These are phyloP conservation scores for Streptopelia turtur DNA, from an alignment of 2,797 vertebrate genomes.

Conservation along the genomic window DNA sequence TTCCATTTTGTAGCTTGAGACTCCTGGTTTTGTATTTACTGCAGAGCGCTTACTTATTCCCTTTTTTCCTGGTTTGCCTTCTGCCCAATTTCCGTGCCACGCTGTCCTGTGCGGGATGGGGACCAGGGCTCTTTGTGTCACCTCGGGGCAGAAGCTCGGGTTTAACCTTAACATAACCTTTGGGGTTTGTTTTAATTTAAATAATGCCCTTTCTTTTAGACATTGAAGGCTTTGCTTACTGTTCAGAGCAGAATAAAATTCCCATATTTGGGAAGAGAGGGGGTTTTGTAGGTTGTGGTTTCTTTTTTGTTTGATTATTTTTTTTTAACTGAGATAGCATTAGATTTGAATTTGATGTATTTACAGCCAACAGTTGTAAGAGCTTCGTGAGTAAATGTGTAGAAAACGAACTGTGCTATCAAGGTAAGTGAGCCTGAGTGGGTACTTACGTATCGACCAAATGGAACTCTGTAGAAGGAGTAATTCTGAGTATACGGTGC, in stretches of 20 bases:
- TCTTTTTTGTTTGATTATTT: too few species aligned
- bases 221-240: background rate
- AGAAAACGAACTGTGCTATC: constrained; percentile 48
- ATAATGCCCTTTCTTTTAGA: background rate
- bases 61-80: background rate
- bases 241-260: background rate
- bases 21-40: background rate
- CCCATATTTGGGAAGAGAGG: background rate
- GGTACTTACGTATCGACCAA: constrained; percentile 37
- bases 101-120: background rate
- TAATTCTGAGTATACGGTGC: background rate
- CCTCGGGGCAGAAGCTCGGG: background rate
- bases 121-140: background rate
- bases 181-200: background rate
- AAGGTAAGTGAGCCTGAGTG: constrained; percentile 57
- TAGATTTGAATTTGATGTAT: constrained; percentile 55
- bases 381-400: constrained; percentile 61
- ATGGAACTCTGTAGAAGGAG: background rate
- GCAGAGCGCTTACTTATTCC: background rate
- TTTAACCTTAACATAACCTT: background rate
- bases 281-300: background rate
- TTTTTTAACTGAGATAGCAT: background rate
- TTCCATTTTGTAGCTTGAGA: background rate
- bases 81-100: background rate
- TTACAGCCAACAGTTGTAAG: constrained; percentile 43